Conservation (phyloP, 2,113 vertebrate genomes). For the Hucho hucho region DNA sequence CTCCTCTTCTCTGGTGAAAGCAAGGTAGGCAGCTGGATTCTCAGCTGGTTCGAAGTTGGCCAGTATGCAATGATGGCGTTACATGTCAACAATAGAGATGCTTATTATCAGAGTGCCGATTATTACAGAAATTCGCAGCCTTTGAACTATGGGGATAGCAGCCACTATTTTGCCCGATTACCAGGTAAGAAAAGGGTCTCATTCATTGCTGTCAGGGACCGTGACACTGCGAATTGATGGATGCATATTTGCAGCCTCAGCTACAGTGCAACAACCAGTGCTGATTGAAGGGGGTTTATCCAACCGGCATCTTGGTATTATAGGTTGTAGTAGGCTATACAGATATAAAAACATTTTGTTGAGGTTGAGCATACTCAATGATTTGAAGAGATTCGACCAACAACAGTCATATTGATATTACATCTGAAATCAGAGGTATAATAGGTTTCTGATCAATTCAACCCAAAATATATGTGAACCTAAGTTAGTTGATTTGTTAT, state of each 20-base stretch:
- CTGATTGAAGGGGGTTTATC: slow-evolving; percentile 15
- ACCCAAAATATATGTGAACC: neutral
- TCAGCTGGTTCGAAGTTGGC: slow-evolving; percentile 61
- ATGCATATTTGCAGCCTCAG: slow-evolving; percentile 36
- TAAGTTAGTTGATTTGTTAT: neutral
- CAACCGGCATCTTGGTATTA: too few species aligned
- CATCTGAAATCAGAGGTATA: neutral
- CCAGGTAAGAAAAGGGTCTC: slow-evolving; percentile 66
- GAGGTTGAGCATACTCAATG: neutral
- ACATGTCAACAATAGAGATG: slow-evolving; percentile 72
- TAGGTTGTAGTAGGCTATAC: too few species aligned
- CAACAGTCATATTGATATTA: neutral
- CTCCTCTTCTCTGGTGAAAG: neutral
- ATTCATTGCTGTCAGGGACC: slow-evolving; percentile 26
- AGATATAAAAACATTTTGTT: neutral
- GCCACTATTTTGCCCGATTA: slow-evolving; percentile 69
- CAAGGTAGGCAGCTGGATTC: slow-evolving; percentile 23
- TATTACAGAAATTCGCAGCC: slow-evolving; percentile 69
- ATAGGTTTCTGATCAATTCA: neutral
- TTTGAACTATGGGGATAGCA: slow-evolving; percentile 65
- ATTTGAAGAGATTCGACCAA: neutral
- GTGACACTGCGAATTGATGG: slow-evolving; percentile 32
- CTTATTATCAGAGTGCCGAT: slow-evolving; percentile 68
- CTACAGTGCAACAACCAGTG: slow-evolving; percentile 9
- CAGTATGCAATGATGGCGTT: slow-evolving; percentile 78